A percentile compares a stretch with the other conserved stretches of the same genome.
Conservation (phyloP, 2,888 invertebrate species). For the Hirtodrosophila histrioides region DNA sequence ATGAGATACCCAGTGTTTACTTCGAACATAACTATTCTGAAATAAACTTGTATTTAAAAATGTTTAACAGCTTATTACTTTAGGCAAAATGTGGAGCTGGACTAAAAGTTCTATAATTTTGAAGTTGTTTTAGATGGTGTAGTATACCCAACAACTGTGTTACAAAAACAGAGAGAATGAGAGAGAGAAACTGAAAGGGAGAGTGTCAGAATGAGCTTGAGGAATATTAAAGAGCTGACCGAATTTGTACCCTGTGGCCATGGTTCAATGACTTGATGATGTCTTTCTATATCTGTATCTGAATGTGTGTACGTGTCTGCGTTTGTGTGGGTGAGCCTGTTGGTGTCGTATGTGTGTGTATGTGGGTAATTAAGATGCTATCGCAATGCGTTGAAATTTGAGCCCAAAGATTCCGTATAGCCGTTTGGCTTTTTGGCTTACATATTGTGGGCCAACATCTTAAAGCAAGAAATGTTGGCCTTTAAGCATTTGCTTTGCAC, state of each 20-base stretch:
- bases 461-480: conserved; percentile 29
- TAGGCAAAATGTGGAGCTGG: too few species aligned
- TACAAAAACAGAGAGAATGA: background rate
- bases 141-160: background rate
- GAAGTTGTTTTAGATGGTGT: too few species aligned
- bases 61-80: too few species aligned
- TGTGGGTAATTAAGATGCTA: conserved; percentile 69
- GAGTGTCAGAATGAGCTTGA: conserved; percentile 35
- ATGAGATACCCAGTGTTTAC: conserved; percentile 2
- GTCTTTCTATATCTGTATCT: conserved; percentile 4
- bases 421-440: conserved; percentile 31
- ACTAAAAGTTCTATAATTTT: too few species aligned
- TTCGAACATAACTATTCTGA: background rate
- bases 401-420: conserved; percentile 35
- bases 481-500: conserved; percentile 31
- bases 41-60: too few species aligned
- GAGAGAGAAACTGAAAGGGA: conserved; percentile 10
- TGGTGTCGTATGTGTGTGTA: conserved; percentile 11
- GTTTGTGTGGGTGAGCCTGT: conserved; percentile 1
- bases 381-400: conserved; percentile 59
- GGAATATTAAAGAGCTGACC: conserved; percentile 52
- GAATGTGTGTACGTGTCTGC: background rate
- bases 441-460: conserved; percentile 19
- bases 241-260: conserved; percentile 25
- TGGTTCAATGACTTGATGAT: conserved; percentile 52